These are phyloP conservation scores for Drosophila emarginata DNA, from an alignment of 2,888 invertebrate genomes.

Conservation along the genomic window DNA sequence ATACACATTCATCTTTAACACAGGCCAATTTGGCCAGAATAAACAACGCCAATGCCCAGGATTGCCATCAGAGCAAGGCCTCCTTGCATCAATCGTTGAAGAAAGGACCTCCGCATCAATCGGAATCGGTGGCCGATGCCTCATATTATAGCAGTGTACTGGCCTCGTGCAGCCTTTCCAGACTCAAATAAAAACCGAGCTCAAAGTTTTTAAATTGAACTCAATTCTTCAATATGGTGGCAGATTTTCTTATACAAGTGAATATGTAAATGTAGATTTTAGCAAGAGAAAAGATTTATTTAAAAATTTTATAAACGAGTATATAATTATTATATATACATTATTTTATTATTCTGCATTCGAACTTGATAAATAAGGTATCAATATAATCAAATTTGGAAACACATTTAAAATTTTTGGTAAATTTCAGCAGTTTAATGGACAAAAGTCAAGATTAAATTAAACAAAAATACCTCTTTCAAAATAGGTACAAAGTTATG, in stretches of 20 bases:
- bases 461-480: no score
- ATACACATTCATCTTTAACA: constrained; percentile 76
- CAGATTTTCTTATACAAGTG: constrained; percentile 1
- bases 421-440: no score
- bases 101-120: constrained; percentile 74
- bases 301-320: constrained; percentile 3
- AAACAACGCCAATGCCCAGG: constrained; percentile 80
- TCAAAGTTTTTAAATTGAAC: constrained; percentile 14
- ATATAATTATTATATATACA: constrained; percentile 4
- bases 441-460: no score
- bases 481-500: no score
- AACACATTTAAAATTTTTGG: not conserved
- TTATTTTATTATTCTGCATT: not conserved
- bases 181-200: constrained; percentile 14
- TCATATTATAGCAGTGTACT: constrained; percentile 81
- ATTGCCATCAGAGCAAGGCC: constrained; percentile 80
- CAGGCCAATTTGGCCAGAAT: constrained; percentile 80
- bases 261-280: constrained; percentile 9
- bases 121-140: constrained; percentile 80
- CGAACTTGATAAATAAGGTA: not conserved
- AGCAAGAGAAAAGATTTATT: constrained; percentile 8
- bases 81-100: constrained; percentile 79
- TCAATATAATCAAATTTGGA: not conserved
- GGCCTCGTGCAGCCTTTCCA: constrained; percentile 60
- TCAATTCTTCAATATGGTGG: not conserved